Percentiles rank a stretch among this genome's conserved stretches.
These are phyloP conservation scores for Keiferia lycopersicella DNA, from an alignment of 2,888 invertebrate genomes.

Conservation along the genomic window DNA sequence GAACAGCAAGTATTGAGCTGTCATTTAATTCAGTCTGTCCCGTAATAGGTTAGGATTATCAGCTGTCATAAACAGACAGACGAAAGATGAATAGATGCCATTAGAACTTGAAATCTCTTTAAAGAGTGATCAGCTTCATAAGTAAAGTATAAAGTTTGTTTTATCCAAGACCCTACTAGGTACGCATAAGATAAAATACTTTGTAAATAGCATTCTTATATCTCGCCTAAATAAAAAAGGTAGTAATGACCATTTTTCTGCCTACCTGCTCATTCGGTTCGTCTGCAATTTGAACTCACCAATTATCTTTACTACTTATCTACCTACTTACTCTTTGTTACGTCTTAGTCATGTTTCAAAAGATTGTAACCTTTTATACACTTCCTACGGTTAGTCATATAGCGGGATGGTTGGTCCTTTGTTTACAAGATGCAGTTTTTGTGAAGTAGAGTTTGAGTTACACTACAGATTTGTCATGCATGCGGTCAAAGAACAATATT, in stretches of 20 bases:
- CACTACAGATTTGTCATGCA: background rate
- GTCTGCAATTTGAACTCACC: background rate
- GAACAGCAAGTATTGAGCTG: too few species aligned
- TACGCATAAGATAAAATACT: background rate
- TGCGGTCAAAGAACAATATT: too few species aligned
- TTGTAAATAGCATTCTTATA: background rate
- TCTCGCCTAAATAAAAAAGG: background rate
- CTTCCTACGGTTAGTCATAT: slow-evolving; percentile 7
- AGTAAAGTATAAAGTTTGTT: background rate
- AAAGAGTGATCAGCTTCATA: background rate
- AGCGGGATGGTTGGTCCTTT: too few species aligned
- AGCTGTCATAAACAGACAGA: too few species aligned
- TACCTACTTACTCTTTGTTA: slow-evolving; percentile 17
- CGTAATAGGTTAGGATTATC: too few species aligned
- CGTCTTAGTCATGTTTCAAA: slow-evolving; percentile 14
- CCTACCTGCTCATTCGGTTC: slow-evolving; percentile 5
- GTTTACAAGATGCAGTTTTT: background rate
- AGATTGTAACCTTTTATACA: background rate
- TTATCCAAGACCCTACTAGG: background rate
- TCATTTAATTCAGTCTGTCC: too few species aligned
- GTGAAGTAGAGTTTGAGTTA: background rate
- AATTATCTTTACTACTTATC: background rate
- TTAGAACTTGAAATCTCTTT: background rate
- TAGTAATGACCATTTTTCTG: slow-evolving; percentile 4
- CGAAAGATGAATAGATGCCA: slow-evolving; percentile 15